Base-by-base conservation (phyloP, 2,113 vertebrate species). In the Psittacus erithacus region DNA sequence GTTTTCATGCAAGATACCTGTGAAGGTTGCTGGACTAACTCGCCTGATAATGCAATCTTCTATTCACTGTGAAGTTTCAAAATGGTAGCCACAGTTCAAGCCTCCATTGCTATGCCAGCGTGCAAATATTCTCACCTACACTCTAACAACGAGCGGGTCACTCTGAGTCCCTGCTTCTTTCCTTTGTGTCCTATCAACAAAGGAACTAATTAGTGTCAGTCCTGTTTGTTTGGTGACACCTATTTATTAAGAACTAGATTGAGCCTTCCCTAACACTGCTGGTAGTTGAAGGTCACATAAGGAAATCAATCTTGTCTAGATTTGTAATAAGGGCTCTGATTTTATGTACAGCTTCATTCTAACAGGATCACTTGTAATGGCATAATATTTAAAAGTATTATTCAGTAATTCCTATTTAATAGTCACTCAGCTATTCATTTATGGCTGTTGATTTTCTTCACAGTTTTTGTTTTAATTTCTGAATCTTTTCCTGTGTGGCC, bases 131-230 rank as follows among this genome's bases (percentile, higher is more conserved):
- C 83, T 94, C 80, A 76, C 57, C 82, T 57, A 20, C 47, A 1
- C 77, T 86, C 27, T 25, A 47, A 57, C 14, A 33, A 80, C 1
- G 88, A 94, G 64, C 2, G 6, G 63, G 64, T 82, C 95, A 68
- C 1, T 6, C 59, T 2, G 0, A 15, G 64, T 90, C 73, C 9
- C 5, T 78, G 57, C 77, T 68, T 86, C 88, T 71, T 22, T 78
- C 68, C 76, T 85, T 74, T 86, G 35, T 10, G 50, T 68, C 78
- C 68, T 90, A 93, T 75, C 95, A 94, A 49, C 86, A 78, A 82
- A 43, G 90, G 46, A 86, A 76, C 60, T 96, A 97, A 97, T 96
- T 97, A 95, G 64, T 88, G 96, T 96, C 85, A 97, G 68, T 68
- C 68, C 50, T 49, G 22, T 93, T 95, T 95, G 82, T 81, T 92